Percentiles rank a stretch among this genome's conserved stretches.
phyloP scores from a whole-genome alignment of 2,888 invertebrate genomes.

The Eupithecia subumbrata region DNA sequence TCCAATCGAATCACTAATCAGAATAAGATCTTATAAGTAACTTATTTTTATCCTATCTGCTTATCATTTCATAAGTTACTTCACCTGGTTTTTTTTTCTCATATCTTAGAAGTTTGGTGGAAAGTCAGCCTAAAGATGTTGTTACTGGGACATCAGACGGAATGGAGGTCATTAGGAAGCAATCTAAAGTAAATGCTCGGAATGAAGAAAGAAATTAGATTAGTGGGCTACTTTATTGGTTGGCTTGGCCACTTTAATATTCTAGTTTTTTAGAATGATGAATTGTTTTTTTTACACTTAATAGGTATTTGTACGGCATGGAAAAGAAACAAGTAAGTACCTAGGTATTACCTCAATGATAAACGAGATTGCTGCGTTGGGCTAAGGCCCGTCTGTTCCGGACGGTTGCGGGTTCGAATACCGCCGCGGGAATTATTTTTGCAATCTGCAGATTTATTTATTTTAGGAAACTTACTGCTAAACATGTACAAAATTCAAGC shows the following conservation, averaged over 20 bases:
- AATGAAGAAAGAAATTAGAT: constrained; percentile 16
- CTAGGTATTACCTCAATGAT: not conserved
- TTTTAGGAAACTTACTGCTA: no score
- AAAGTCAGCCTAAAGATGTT: constrained; percentile 16
- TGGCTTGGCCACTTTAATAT: not conserved
- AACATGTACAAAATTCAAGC: no score
- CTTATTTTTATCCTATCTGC: no score
- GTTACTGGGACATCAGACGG: constrained; percentile 20
- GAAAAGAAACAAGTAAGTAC: no score
- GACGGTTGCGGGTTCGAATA: not conserved
- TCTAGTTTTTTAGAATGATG: not conserved
- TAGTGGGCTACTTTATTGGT: not conserved
- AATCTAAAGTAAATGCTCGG: constrained; percentile 3
- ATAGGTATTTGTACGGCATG: not conserved
- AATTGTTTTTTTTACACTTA: not conserved
- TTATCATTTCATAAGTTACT: no score
- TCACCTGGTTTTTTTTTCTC: no score
- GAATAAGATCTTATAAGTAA: no score
- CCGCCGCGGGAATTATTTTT: not conserved
- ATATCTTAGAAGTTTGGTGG: not conserved
- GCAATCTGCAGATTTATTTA: not conserved
- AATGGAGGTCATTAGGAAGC: constrained; percentile 21
- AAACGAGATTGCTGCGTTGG: not conserved
- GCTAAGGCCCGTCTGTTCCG: not conserved
- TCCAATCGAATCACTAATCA: no score